These are phyloP conservation scores for Drosophila neotestacea DNA, from an alignment of 2,888 invertebrate species.

Conservation along the genomic window DNA sequence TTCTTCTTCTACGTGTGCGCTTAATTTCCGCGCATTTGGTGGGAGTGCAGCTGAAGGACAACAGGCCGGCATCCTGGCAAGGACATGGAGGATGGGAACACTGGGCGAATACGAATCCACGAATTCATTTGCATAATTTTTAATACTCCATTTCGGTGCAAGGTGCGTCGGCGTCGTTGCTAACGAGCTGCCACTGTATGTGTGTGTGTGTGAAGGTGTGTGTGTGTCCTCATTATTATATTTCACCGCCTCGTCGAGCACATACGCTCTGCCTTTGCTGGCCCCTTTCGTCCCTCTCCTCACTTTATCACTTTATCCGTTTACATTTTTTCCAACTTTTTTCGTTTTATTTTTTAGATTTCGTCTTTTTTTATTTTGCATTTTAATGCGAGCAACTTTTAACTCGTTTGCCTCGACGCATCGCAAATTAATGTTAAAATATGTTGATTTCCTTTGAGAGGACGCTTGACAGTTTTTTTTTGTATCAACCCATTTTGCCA, in stretches of 20 bases:
- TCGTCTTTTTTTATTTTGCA: constrained; percentile 20
- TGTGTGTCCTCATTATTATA: constrained; percentile 77
- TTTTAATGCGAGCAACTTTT: constrained; percentile 60
- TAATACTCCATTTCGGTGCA: constrained; percentile 84
- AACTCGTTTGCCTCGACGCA: constrained; percentile 59
- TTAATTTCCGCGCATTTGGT: constrained; percentile 73
- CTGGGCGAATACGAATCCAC: constrained; percentile 71
- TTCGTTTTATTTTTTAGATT: constrained; percentile 8
- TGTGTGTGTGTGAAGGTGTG: constrained; percentile 26
- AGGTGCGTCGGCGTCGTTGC: constrained; percentile 63
- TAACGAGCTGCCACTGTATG: constrained; percentile 57
- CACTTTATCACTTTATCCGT: constrained; percentile 48
- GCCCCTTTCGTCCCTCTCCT: background rate
- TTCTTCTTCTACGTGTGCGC: constrained; percentile 62
- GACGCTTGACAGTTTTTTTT: constrained; percentile 25
- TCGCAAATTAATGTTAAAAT: constrained; percentile 73
- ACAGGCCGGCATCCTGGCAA: constrained; percentile 47
- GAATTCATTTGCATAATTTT: constrained; percentile 85
- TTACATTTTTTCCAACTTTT: constrained; percentile 46
- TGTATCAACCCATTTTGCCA: constrained; percentile 32
- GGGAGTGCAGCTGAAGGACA: constrained; percentile 73
- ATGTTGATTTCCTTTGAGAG: constrained; percentile 74
- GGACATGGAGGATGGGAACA: background rate
- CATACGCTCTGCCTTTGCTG: constrained; percentile 35
- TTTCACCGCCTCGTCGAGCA: constrained; percentile 70